phyloP scores from a whole-genome alignment of 1,140 invertebrate genomes.

The Hormaphis cornu region DNA sequence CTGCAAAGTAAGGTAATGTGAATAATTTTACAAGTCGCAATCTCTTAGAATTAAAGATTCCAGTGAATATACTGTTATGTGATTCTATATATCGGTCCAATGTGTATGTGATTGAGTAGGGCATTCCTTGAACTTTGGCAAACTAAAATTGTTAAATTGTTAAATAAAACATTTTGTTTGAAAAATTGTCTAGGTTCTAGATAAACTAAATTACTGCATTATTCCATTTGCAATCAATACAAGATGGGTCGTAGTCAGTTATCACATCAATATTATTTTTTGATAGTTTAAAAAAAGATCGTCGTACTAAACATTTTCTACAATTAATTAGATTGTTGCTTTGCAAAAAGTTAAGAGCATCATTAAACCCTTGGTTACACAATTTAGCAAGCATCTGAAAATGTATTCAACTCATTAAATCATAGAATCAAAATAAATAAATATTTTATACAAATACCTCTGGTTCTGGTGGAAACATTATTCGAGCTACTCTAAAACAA shows the following conservation, averaged over 20 bases:
- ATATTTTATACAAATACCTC: conserved; percentile 52
- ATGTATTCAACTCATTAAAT: conserved; percentile 22
- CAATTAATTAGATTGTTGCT: conserved; percentile 83
- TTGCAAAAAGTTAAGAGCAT: conserved; percentile 85
- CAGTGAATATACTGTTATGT: conserved; percentile 80
- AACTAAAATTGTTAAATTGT: conserved; percentile 50
- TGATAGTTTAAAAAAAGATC: conserved; percentile 62
- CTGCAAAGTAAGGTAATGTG: conserved; percentile 71
- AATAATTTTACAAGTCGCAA: conserved; percentile 69
- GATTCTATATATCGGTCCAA: conserved; percentile 88
- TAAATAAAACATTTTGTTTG: not conserved
- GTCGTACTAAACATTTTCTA: conserved; percentile 70
- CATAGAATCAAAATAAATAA: not conserved
- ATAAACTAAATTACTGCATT: conserved; percentile 16
- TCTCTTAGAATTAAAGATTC: conserved; percentile 73
- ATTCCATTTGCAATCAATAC: conserved; percentile 70
- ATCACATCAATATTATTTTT: conserved; percentile 49
- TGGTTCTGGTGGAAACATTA: conserved; percentile 88
- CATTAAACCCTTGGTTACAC: conserved; percentile 96
- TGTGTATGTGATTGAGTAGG: conserved; percentile 71
- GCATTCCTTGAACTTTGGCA: conserved; percentile 72
- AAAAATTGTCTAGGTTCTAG: not conserved
- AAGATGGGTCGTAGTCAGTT: conserved; percentile 69
- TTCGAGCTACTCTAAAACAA: conserved; percentile 79
- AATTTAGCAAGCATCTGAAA: conserved; percentile 69